phyloP scores from a whole-genome alignment of 2,888 invertebrate genomes.

The Dryomyza anilis region DNA sequence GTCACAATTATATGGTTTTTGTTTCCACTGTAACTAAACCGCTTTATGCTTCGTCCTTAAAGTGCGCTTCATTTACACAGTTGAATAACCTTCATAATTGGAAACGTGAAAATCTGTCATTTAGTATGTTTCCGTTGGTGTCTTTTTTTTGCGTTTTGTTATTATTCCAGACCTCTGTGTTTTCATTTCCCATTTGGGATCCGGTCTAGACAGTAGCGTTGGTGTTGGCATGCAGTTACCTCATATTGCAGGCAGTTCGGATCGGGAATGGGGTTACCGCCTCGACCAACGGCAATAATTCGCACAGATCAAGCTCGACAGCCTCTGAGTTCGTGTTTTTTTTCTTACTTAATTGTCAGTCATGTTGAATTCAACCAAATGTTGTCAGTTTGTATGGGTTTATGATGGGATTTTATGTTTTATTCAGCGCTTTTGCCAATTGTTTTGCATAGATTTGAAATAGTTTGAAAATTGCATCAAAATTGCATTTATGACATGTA shows the following conservation, averaged over 20 bases:
- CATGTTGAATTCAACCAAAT: background rate
- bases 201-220: slow-evolving; percentile 35
- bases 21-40: no score
- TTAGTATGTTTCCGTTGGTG: slow-evolving; percentile 4
- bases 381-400: background rate
- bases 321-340: background rate
- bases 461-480: no score
- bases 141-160: background rate
- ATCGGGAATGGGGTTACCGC: no score
- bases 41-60: background rate
- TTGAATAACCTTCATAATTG: slow-evolving; percentile 24
- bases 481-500: no score
- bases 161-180: background rate
- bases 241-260: no score
- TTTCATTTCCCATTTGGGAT: slow-evolving; percentile 27
- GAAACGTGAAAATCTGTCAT: slow-evolving; percentile 25
- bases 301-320: background rate
- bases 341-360: slow-evolving; percentile 10
- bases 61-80: slow-evolving; percentile 10
- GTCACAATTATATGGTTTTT: no score
- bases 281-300: background rate
- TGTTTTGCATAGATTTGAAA: no score
- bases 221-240: no score
- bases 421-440: background rate
- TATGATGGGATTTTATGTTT: background rate